Evolutionary conservation across 2,113 vertebrate genomes (phyloP).

Genomic region (Tachuris rubrigastra): DNA sequence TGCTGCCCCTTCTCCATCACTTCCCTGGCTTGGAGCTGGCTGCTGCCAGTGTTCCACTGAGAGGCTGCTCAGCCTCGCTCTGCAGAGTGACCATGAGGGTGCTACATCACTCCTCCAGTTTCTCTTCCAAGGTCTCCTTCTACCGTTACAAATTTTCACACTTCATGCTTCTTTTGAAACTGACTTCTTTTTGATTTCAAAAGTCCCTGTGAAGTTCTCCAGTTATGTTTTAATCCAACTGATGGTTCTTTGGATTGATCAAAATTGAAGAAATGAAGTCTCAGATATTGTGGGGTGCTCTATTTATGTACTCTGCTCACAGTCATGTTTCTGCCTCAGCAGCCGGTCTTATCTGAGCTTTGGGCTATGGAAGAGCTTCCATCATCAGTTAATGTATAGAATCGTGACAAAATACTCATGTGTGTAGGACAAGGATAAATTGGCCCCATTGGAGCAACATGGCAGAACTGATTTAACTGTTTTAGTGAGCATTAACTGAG

Average conservation of each 20-base stretch:
- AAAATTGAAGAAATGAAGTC: not conserved
- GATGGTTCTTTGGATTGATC: not conserved
- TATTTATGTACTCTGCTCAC: not conserved
- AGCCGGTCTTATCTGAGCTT: not conserved
- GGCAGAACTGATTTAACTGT: not conserved
- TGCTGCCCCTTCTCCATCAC: not conserved
- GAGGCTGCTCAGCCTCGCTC: not conserved
- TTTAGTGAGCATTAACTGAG: slow-evolving; percentile 11
- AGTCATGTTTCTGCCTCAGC: not conserved
- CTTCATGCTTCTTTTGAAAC: not conserved
- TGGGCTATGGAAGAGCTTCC: not conserved
- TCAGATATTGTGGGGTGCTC: not conserved
- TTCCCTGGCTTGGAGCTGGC: not conserved
- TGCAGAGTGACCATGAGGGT: not conserved
- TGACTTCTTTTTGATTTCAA: not conserved
- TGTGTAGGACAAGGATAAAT: not conserved
- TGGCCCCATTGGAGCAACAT: not conserved
- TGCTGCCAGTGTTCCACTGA: accelerated
- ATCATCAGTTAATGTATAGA: not conserved
- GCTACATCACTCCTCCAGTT: not conserved
- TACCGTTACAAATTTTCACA: not conserved
- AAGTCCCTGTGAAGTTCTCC: not conserved
- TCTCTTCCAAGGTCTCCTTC: not conserved
- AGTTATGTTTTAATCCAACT: not conserved
- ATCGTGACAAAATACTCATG: not conserved